Base-by-base conservation (phyloP, 2,797 vertebrate species). In the Pseudomugil gertrudae region DNA sequence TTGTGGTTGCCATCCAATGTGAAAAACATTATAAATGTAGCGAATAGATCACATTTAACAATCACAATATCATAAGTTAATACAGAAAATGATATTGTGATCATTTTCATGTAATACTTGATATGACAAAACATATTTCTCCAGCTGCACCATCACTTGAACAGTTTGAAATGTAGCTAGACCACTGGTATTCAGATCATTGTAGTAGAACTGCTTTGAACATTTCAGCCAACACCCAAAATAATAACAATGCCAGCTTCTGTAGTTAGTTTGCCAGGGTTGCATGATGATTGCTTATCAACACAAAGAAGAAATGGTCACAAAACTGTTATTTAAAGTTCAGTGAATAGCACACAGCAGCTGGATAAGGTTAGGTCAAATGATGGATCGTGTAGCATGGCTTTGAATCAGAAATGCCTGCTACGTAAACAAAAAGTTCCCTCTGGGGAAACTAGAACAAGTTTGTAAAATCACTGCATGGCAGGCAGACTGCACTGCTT, bases 391-490 rank as follows among this genome's bases (percentile, higher is more conserved):
- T 40, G 27, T 72, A 66, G 69, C 51, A 1, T 45, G 68, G 67
- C 65, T 61, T 32, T 63, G 66, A 74, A 81, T 83, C 62, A 79
- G 72, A 75, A 79, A 84, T 72, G 78, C 67, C 80, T 74, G 70
- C 74, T 56, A 38, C 26, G 53, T 75, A 79, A 76, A 83, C 76
- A 69, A 53, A 54, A 56, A 61, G 53, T 50, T 63, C 63, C 78
- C 51, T 68, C 32, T 19, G 57, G 63, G 65, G 83, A 78, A 89
- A 86, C 30, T 66, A 51, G 64, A 84, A 74, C 40, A 73, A 76
- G 72, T 66, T 74, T 81, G 81, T 13, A 19, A 78, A 90, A 90
- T 85, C 56, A 81, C 57, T 70, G 63, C 64, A 48, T 54, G 73
- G 74, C 60, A 66, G 69, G 57, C 74, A 81, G 66, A 70, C 58